Evolutionary conservation across 64 coral and sea anemone genomes (phyloP).

Genomic region (Dendrophyllia cribrosa): DNA sequence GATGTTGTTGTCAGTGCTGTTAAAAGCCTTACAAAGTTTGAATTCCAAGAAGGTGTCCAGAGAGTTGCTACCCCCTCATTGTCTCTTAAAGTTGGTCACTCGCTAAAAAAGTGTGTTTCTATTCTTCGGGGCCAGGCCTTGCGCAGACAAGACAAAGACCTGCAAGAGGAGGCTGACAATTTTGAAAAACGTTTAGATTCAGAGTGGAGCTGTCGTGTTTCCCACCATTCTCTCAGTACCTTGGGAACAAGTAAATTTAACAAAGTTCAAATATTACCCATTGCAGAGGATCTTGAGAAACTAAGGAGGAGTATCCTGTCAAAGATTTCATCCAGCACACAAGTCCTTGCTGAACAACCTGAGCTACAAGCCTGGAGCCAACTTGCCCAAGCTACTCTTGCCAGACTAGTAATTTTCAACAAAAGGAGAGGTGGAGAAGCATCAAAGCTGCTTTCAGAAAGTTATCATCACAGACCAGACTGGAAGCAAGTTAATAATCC

Average conservation of each 20-base stretch:
- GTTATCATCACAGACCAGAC: constrained; percentile 28
- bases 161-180: constrained; percentile 49
- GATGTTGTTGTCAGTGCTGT: constrained; percentile 40
- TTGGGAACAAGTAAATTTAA: constrained; percentile 30
- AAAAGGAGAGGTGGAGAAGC: constrained; percentile 61
- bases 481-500: constrained; percentile 5
- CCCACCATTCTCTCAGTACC: constrained; percentile 41
- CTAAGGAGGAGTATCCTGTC: constrained; percentile 10
- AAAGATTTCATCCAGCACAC: constrained; percentile 22
- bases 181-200: constrained; percentile 47
- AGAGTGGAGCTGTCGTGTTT: constrained; percentile 52
- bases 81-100: constrained; percentile 45
- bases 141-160: constrained; percentile 7
- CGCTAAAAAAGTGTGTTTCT: constrained; percentile 48
- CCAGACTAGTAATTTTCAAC: constrained; percentile 59
- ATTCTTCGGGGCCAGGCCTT: constrained; percentile 50
- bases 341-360: not conserved
- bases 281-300: constrained; percentile 48
- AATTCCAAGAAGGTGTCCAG: constrained; percentile 25
- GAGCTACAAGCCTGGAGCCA: constrained; percentile 20
- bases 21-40: constrained; percentile 25
- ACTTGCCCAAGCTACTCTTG: constrained; percentile 45
- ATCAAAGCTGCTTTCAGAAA: constrained; percentile 6
- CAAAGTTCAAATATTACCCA: constrained; percentile 33
- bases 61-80: constrained; percentile 51